Base-by-base conservation (phyloP, 2,113 vertebrate species). In the Myiopsitta monachus region DNA sequence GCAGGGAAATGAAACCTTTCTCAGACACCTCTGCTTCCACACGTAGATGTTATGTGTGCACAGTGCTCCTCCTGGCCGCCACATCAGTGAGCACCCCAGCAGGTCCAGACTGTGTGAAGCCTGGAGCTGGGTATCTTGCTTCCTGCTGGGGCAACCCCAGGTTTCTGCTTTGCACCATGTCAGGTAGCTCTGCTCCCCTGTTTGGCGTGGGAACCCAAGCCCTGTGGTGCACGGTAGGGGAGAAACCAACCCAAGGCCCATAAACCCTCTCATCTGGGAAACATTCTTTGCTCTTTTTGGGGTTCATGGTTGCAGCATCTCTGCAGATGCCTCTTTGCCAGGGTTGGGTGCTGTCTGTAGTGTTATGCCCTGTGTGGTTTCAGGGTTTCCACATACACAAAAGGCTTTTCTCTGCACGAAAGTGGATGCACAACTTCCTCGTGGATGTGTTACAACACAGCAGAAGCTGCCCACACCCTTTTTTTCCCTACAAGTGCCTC, bases 1-100 rank as follows among this genome's bases (percentile, higher is more conserved):
- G 98, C 82, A 98, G 98, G 9, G 98, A 99, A 91, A 98, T 98
- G 98, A 99, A 99, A 97, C 99, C n/a, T 83, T 83, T 61, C 79
- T 88, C 51, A 61, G 47, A 47, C 0, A 1, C 72, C 49, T 61
- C 16, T 7, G 4, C 68, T 88, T 55, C 46, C 36, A 27, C 44
- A 6, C 3, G 39, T 14, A 3, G n/a, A 16, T 0, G 7, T 31
- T 39, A 27, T 0, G 7, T 1, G 1, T 1, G 0, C 26, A 51
- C n/a, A 6, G 57, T 28, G 19, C 17, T 14, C 30, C 28, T 69
- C 33, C 54, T 13, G 17, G 28, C 31, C 1, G 7, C 19, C 0
- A 1, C 22, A 23, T 4, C 52, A 73, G 36, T 0, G 0, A 44
- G 51, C 22, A 6, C 5, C 14, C 7, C 64, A 51, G 26, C 27